phyloP scores from a whole-genome alignment of 2,113 vertebrate species.

The Gallinago jamesoni region DNA sequence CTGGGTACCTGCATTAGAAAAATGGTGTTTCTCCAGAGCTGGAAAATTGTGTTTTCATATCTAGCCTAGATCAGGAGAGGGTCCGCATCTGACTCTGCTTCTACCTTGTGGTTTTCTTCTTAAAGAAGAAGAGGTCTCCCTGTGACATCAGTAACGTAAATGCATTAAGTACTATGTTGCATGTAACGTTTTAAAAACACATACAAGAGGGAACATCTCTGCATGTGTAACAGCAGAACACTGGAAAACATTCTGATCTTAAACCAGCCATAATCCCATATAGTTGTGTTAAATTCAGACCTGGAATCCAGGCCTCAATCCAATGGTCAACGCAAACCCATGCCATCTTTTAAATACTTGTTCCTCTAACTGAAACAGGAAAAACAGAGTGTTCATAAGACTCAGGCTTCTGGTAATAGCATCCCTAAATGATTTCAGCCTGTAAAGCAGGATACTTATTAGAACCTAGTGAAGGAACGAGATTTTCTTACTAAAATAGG shows the following conservation, averaged over 20 bases:
- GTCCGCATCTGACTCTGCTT: neutral
- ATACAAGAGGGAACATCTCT: neutral
- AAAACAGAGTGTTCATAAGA: neutral
- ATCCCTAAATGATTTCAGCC: neutral
- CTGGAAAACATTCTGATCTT: neutral
- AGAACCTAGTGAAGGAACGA: neutral
- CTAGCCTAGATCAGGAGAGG: neutral
- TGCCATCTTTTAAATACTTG: neutral
- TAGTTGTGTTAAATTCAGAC: neutral
- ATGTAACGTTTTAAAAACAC: neutral
- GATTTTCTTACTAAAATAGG: neutral
- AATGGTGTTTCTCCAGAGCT: neutral
- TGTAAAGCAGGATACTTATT: neutral
- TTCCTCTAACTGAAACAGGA: neutral
- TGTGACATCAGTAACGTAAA: neutral
- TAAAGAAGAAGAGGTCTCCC: neutral
- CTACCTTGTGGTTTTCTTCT: neutral
- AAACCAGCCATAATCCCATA: neutral
- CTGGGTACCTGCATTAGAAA: neutral
- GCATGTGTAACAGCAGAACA: neutral
- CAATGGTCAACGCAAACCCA: neutral
- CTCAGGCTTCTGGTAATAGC: neutral
- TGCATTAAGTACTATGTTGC: fast-evolving
- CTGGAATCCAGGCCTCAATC: neutral
- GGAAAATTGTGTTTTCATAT: neutral